These are phyloP conservation scores for Harpegnathos saltator DNA, from an alignment of 1,140 invertebrate species.

Conservation along the genomic window DNA sequence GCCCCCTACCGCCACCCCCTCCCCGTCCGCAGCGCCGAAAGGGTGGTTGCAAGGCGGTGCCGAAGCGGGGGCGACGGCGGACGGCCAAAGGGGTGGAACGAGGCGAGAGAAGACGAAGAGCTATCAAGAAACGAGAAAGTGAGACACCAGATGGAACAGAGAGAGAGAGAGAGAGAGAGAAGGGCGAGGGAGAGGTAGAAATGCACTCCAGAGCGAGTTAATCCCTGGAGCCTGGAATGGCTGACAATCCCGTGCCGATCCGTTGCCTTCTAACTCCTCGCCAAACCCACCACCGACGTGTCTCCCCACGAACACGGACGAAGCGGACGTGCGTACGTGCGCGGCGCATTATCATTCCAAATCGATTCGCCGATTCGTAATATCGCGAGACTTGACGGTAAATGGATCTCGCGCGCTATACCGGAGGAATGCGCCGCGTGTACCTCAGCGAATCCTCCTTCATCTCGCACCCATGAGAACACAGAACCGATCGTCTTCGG, in stretches of 20 bases:
- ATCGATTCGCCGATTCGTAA: conserved; percentile 81
- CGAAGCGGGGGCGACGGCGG: conserved; percentile 65
- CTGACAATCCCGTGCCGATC: conserved; percentile 82
- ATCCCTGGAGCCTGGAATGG: conserved; percentile 80
- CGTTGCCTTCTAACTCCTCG: conserved; percentile 70
- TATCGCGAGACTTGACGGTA: conserved; percentile 77
- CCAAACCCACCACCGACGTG: conserved; percentile 39
- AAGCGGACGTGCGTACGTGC: conserved; percentile 53
- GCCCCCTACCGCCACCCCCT: too few species aligned
- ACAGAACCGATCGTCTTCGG: conserved; percentile 38
- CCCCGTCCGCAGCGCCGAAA: too few species aligned
- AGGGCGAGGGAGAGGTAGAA: conserved; percentile 54
- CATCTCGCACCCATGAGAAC: not conserved
- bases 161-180: not conserved
- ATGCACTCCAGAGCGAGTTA: conserved; percentile 82
- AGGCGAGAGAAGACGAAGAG: conserved; percentile 9
- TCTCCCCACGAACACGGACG: too few species aligned
- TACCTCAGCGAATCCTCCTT: conserved; percentile 64
- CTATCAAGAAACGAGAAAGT: conserved; percentile 44
- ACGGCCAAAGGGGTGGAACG: conserved; percentile 31
- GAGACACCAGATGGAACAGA: conserved; percentile 3
- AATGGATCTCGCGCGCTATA: conserved; percentile 78
- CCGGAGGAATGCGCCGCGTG: conserved; percentile 57
- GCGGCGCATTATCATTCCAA: conserved; percentile 77
- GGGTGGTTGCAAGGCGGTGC: conserved; percentile 44